Conservation (phyloP, 2,888 invertebrate genomes). For the Chaetoderma sp. region DNA sequence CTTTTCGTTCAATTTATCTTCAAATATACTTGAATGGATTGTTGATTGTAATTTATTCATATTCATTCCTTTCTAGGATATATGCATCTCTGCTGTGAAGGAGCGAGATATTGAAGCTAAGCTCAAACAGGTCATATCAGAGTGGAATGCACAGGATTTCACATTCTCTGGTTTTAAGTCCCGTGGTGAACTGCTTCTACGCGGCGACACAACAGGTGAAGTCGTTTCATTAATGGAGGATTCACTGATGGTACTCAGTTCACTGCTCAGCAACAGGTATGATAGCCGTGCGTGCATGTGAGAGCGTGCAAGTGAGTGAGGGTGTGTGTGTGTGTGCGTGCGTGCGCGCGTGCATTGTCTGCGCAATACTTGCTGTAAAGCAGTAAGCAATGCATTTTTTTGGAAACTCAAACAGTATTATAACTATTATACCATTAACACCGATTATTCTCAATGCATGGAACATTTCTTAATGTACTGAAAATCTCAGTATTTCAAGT, state of each 20-base stretch:
- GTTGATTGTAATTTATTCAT: too few species aligned
- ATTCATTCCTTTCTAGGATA: conserved; percentile 76
- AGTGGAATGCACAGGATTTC: conserved; percentile 88
- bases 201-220: conserved; percentile 95
- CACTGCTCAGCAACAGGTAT: conserved; percentile 88
- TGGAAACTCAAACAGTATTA: too few species aligned
- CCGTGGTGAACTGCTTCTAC: conserved; percentile 88
- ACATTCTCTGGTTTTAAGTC: conserved; percentile 96
- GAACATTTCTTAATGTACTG: too few species aligned
- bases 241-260: conserved; percentile 95
- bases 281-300: not conserved
- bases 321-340: not conserved
- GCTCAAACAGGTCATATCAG: conserved; percentile 91
- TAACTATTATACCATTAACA: too few species aligned
- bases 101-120: conserved; percentile 98
- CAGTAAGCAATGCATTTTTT: too few species aligned
- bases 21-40: too few species aligned
- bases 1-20: too few species aligned
- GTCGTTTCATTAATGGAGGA: conserved; percentile 95
- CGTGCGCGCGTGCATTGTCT: too few species aligned
- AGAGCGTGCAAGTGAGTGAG: not conserved
- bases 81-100: conserved; percentile 97
- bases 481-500: too few species aligned
- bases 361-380: too few species aligned
- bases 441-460: too few species aligned